Base-by-base conservation (phyloP, 1,140 invertebrate genomes). In the Magallana ariakensis region DNA sequence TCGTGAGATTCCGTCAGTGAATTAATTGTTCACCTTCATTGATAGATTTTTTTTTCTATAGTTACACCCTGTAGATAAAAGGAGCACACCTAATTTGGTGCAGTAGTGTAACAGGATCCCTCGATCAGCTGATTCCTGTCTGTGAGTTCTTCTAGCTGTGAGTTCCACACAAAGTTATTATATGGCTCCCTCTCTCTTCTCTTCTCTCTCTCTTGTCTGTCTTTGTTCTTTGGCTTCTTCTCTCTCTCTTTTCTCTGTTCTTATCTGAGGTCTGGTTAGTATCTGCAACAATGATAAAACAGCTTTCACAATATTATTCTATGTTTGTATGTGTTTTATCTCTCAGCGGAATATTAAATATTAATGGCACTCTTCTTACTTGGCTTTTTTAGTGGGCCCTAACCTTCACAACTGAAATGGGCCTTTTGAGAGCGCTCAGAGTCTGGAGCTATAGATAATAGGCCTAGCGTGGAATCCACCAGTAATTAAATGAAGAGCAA, bases 81-180 rank as follows among this genome's bases (percentile, higher is more conserved):
- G 19, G 19, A 56, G 80, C 80, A 82, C 53, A 55, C 80, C 80
- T 82, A 82, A 82, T 82, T 82, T 82, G 80, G 80, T 56, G 19
- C 33, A 82, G 80, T 55, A 82, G 19, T 54, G 80, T 82, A 82
- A 82, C 46, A 54, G 19, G 80, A 82, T 82, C 33, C 46, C 46
- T 19, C 11, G 66, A 75, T 75, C 66, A 75, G 66, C 66, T 75
- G 66, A 75, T 75, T 75, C 58, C 22, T 75, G 66, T 13, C 22
- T 10, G 11, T 13, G 66, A 26, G 33, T 75, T 75, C 33, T 46
- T 46, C 66, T 75, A 26, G 19, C 66, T 75, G 19, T 0, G 19
- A 33, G 66, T 75, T 75, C 66, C 19, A 13, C 22, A 16, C 80
- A 13, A 19, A 46, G 80, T 19, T 15, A 62, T 62, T 62, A 62